These are phyloP conservation scores for Neomonachus schauinslandi DNA, from an alignment of 2,113 vertebrate species.

Conservation along the genomic window DNA sequence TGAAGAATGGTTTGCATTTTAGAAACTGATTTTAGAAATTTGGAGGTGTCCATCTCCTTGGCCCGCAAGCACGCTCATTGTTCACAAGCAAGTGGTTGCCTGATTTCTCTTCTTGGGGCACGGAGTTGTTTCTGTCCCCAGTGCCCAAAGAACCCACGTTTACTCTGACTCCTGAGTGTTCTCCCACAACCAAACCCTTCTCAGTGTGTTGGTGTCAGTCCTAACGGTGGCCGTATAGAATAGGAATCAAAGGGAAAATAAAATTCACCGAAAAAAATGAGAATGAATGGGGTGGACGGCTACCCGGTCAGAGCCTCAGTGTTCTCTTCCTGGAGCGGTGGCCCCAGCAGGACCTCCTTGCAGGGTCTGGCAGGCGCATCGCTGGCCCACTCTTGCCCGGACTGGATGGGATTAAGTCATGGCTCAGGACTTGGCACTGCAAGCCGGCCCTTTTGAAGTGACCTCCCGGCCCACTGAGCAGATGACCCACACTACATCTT, in stretches of 20 bases:
- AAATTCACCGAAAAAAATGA: not conserved
- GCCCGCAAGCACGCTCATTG: not conserved
- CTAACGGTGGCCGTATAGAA: not conserved
- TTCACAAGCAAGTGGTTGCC: not conserved
- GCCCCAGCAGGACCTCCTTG: fast-evolving
- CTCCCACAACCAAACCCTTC: not conserved
- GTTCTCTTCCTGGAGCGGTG: fast-evolving
- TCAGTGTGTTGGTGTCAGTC: not conserved
- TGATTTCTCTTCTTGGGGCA: not conserved
- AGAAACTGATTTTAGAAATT: not conserved
- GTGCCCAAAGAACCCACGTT: not conserved
- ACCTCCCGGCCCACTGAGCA: not conserved
- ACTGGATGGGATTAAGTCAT: not conserved
- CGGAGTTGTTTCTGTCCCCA: fast-evolving
- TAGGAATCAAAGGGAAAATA: not conserved
- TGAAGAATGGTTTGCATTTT: not conserved
- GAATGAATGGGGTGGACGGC: fast-evolving
- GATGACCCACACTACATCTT: not conserved
- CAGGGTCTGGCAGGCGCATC: not conserved
- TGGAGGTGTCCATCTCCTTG: not conserved
- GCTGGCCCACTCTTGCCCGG: fast-evolving
- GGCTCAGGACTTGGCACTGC: not conserved
- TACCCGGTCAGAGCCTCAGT: not conserved
- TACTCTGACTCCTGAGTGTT: not conserved
- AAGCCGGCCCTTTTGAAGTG: not conserved